phyloP scores from a whole-genome alignment of 2,888 invertebrate genomes.

The Noctuana brunneofusca region DNA sequence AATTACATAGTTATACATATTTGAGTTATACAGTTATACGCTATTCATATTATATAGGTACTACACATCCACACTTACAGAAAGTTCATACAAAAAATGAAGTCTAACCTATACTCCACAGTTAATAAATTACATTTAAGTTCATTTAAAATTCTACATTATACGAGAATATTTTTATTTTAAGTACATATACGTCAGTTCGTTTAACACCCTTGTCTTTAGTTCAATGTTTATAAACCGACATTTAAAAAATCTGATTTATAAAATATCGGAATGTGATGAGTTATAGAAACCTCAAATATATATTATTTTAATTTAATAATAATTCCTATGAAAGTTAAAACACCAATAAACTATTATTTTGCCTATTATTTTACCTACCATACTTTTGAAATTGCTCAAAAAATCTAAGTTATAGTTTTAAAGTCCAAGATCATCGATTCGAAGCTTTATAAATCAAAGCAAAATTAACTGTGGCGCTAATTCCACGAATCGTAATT shows the following conservation, averaged over 20 bases:
- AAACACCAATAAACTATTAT: too few species aligned
- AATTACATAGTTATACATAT: too few species aligned
- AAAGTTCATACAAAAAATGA: slow-evolving; percentile 32
- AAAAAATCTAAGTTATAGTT: too few species aligned
- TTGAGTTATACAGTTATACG: slow-evolving; percentile 8
- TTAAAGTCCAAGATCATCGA: too few species aligned
- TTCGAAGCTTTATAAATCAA: too few species aligned
- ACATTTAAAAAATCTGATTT: slow-evolving; percentile 49
- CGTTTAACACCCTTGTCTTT: slow-evolving; percentile 73
- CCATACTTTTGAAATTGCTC: too few species aligned
- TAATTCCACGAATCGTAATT: too few species aligned
- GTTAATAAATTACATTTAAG: slow-evolving; percentile 36
- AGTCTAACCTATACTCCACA: slow-evolving; percentile 26
- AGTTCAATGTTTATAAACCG: slow-evolving; percentile 52
- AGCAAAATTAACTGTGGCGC: too few species aligned
- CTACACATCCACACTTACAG: slow-evolving; percentile 31
- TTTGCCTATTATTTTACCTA: too few species aligned
- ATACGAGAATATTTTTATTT: slow-evolving; percentile 55
- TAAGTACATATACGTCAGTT: slow-evolving; percentile 72
- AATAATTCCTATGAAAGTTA: too few species aligned
- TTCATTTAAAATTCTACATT: slow-evolving; percentile 59
- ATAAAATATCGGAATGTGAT: slow-evolving; percentile 33
- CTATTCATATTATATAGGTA: not conserved
- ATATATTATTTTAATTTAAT: not conserved
- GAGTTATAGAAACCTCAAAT: slow-evolving; percentile 42